Conservation (phyloP, 2,113 vertebrate genomes). For the Haemorhous mexicanus region DNA sequence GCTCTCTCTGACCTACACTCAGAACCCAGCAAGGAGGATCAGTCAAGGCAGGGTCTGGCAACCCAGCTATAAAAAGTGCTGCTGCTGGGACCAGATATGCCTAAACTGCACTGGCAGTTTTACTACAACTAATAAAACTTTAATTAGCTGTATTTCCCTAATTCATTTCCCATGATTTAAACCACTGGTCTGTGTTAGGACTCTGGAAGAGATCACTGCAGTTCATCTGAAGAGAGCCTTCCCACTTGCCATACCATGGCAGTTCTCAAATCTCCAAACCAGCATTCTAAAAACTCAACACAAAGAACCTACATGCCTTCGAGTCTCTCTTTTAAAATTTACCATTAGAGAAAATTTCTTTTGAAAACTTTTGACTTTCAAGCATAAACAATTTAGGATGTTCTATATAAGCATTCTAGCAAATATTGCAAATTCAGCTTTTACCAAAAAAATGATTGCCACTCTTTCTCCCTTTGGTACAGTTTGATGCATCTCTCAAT, state of each 20-base stretch:
- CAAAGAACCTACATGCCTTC: not conserved
- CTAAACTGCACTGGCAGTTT: not conserved
- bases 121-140: not conserved
- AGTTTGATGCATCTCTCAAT: not conserved
- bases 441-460: not conserved
- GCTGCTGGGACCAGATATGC: not conserved
- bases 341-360: not conserved
- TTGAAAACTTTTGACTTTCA: not conserved
- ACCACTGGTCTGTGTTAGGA: not conserved
- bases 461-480: not conserved
- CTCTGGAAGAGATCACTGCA: not conserved
- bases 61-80: not conserved
- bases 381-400: not conserved
- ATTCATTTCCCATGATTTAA: not conserved
- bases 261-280: not conserved
- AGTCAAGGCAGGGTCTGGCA: not conserved
- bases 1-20: not conserved
- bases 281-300: not conserved
- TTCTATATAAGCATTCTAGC: not conserved
- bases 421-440: not conserved
- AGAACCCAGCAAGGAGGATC: not conserved
- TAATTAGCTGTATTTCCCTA: not conserved
- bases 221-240: not conserved
- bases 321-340: not conserved
- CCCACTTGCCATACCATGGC: not conserved